Base-by-base conservation (phyloP, 2,113 vertebrate species). In the Cephalophus harveyi region DNA sequence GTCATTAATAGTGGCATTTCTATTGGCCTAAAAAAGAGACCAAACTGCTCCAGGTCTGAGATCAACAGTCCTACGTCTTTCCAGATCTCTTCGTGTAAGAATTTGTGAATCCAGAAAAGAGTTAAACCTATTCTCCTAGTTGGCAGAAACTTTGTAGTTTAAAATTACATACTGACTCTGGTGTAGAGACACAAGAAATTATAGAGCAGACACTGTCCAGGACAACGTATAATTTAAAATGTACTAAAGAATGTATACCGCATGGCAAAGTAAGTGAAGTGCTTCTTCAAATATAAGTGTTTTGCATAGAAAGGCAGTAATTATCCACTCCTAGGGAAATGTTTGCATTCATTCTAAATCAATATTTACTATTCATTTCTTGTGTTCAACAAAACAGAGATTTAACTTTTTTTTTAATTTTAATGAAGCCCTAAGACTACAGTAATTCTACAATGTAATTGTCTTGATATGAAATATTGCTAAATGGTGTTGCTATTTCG, bases 191-290 rank as follows among this genome's bases (percentile, higher is more conserved):
- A 99, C 98, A 98, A 99, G 98, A 99, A 99, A 99, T 99, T 99
- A 99, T 99, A 99, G 99, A 99, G 99, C 98, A 99, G 99, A 99
- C 99, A 99, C 99, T 99, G 99, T 99, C 98, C 99, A 99, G 99
- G 99, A 99, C 99, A 99, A 99, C 99, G 96, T 99, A 98, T 99
- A 99, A 99, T 99, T 99, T 99, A 98, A 99, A 99, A 99, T 98
- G 99, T 99, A 99, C 99, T 99, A 99, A 99, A 99, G 99, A 99
- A 99, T 99, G 99, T 99, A 99, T 99, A 99, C 99, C 98, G 99
- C 99, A 99, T 98, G 99, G 99, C 99, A 99, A 99, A 99, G 98
- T 99, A 99, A 99, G 98, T 99, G 98, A 99, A 99, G 99, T 99
- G 98, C 98, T 99, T 99, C 98, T 98, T 99, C 99, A 99, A 98